These are phyloP conservation scores for Ceraclea dissimilis DNA, from an alignment of 2,888 invertebrate species.

Conservation along the genomic window DNA sequence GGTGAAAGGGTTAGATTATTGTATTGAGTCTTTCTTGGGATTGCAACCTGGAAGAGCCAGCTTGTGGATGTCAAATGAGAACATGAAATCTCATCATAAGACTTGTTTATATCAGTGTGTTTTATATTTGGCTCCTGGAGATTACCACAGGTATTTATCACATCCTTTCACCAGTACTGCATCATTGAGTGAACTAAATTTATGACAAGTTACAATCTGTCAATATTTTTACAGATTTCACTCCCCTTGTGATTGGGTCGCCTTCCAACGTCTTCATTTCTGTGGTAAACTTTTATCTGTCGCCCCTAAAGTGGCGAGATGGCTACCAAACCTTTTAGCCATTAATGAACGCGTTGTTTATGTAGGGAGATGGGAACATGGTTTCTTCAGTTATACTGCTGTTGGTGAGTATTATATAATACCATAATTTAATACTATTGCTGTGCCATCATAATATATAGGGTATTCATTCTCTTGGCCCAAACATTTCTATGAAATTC, in stretches of 20 bases:
- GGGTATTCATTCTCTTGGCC: background rate
- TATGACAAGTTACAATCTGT: too few species aligned
- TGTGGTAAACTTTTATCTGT: conserved; percentile 63
- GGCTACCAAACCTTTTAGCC: conserved; percentile 59
- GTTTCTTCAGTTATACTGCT: conserved; percentile 66
- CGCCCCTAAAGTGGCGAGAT: conserved; percentile 54
- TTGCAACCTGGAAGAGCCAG: conserved; percentile 32
- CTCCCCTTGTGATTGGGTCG: conserved; percentile 60
- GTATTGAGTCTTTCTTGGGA: conserved; percentile 58
- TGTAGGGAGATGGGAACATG: conserved; percentile 57
- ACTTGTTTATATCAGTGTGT: conserved; percentile 56
- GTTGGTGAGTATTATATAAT: conserved; percentile 38
- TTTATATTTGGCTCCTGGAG: conserved; percentile 67
- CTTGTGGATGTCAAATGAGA: conserved; percentile 22
- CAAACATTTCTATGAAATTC: too few species aligned
- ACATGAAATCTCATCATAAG: conserved; percentile 9
- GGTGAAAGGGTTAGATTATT: conserved; percentile 63
- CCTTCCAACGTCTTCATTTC: conserved; percentile 58
- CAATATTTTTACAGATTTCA: conserved; percentile 47
- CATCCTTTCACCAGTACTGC: too few species aligned
- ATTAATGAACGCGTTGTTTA: conserved; percentile 64
- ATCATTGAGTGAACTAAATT: too few species aligned
- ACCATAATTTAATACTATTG: background rate
- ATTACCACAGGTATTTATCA: conserved; percentile 53
- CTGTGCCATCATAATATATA: too few species aligned